These are phyloP conservation scores for Athrips mouffetella DNA, from an alignment of 2,888 invertebrate species.

Conservation along the genomic window DNA sequence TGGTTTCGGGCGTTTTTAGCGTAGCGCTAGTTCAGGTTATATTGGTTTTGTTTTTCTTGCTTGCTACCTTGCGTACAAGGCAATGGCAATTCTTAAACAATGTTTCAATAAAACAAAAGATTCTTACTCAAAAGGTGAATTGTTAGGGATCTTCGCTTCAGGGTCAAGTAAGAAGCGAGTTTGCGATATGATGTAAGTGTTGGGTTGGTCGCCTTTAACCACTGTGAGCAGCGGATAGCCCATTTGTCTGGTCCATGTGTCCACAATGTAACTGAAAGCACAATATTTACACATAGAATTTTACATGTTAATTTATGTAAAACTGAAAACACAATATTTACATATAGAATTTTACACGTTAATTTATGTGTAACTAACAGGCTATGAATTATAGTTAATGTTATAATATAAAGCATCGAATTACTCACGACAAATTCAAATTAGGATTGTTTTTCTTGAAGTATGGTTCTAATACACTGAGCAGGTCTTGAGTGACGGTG, in stretches of 20 bases:
- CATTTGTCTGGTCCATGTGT: conserved; percentile 94
- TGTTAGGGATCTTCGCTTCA: conserved; percentile 44
- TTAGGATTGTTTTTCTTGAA: conserved; percentile 65
- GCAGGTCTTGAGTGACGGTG: conserved; percentile 88
- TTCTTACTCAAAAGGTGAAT: conserved; percentile 5
- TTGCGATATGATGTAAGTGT: conserved; percentile 82
- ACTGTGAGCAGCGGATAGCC: conserved; percentile 89
- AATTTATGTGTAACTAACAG: too few species aligned
- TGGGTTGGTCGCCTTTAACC: conserved; percentile 50
- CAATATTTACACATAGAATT: neutral
- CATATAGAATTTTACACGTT: too few species aligned
- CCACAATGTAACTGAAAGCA: conserved; percentile 81
- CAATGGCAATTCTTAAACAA: too few species aligned
- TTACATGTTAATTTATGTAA: too few species aligned
- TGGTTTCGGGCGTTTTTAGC: too few species aligned
- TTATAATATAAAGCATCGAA: too few species aligned
- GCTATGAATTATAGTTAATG: too few species aligned
- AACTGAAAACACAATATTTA: neutral
- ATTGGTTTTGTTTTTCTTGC: too few species aligned
- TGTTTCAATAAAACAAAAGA: too few species aligned
- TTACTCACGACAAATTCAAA: conserved; percentile 72
- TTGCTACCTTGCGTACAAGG: too few species aligned
- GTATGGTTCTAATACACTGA: conserved; percentile 80
- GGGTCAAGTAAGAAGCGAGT: conserved; percentile 86
- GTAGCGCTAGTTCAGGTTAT: too few species aligned